Evolutionary conservation across 1,140 invertebrate genomes (phyloP), one percentile per base, ranked within the genome.

Genomic region (Chironomus striatipennis): DNA sequence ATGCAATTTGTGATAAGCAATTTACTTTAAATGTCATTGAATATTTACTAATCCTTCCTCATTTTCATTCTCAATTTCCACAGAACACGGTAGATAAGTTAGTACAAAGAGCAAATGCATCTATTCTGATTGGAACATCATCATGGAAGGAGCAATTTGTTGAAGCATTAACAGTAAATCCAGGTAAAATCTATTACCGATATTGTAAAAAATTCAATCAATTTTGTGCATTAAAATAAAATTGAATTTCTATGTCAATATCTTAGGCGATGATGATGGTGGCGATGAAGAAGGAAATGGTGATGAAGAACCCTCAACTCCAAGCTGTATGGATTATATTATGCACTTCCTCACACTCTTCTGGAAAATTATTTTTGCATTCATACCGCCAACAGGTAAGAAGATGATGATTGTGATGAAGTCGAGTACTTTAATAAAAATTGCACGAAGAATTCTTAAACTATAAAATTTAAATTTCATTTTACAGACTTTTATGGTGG

Each of bases 111-210:
- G 95, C 96, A 24, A 98, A 98, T 83, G 92, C 94, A 21, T 96
- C 95, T 7, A 87, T 97, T 76, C 88, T 97, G 72, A 91, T 98
- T 73, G 96, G 97, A 42, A 97, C 97, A 17, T 96, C 94, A 15
- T 97, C 96, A 0, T 99, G 98, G 98, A 95, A 93, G 83, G 97
- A 99, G 83, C 97, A 99, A 84, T 99, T 99, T 82, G 86, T 94
- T 77, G 97, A 98, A 83, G 98, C 97, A 9, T 84, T 99, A 75
- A 97, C 95, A 4, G 96, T 99, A 20, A 96, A 90, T 79, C 88
- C 95, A 81, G 96, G 96, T 90, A 85, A 83, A 80, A 20, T 20
- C 9, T 7, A 20, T 20, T 15, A 47, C 15, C 43, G 7, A 47
- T 47, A 34, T 34, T 34, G 24, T 2, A 47, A 47, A 10, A 10